Evolutionary conservation across 1,140 invertebrate species (phyloP), one percentile per base, ranked within the genome.

Genomic region (Cataglyphis hispanica): DNA sequence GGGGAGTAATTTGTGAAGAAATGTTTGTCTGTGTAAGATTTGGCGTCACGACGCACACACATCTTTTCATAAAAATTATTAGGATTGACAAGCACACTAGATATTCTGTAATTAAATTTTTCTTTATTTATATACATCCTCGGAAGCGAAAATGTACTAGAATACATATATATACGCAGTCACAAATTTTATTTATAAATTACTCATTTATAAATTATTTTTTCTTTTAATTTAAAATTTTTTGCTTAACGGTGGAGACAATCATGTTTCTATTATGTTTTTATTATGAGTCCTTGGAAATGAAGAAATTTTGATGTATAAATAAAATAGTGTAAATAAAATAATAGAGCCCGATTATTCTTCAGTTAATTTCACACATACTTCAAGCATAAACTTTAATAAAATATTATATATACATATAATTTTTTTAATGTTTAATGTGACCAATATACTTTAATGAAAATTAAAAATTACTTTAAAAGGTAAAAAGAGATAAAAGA

Each of bases 41-140:
- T 34, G 34, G 40, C 19, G 64, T 25, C n/a, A 19, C 10, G 22
- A 60, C 70, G 2, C 43, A 84, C 0, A 11, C 31, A 40, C 61
- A n/a, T 75, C 31, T 13, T 61, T 50, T 50, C 10, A 61, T 46
- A n/a, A 25, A 8, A 8, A 78, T 0, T 1, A 27, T 3, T 16
- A 16, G 46, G 16, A 89, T 37, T 2, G 11, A 69, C 22, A 72
- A 37, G 16, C 77, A 19, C 2, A 58, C 0, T 11, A 81, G 11
- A 40, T 43, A 89, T n/a, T 66, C 88, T 89, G n/a, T 25, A 89
- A 89, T 66, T 27, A 64, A 75, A 8, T 19, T 4, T 81, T 50
- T 50, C 19, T 46, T 69, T 43, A 34, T 16, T 34, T 34, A 56
- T 19, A 56, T 69, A 69, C 19, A 80, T 40, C 0, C 1, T 27